Evolutionary conservation across 2,888 invertebrate genomes (phyloP), one percentile per base, ranked within the genome.

Genomic region (Drosophila monieri): DNA sequence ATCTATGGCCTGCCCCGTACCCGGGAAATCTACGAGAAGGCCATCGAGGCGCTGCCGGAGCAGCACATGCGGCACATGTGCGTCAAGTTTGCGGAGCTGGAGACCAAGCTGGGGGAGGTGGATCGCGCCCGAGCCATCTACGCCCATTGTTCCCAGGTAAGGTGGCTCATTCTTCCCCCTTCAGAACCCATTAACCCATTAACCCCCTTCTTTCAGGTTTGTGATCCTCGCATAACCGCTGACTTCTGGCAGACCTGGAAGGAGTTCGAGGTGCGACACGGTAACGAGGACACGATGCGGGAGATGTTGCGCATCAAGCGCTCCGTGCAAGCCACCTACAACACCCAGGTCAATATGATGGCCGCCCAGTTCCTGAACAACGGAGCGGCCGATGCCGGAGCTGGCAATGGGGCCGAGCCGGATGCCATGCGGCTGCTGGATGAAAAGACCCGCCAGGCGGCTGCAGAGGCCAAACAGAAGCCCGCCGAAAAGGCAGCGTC

Each of bases 181-280:
- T 15, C 3, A 1, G 9, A 35, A 6, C 9, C 1, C 2, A 6
- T 0, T 6, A 9, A 6, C 37, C 6, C 3, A 3, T 3, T 3
- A 8, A n/a, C n/a, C 35, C 35, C 2, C 6, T 6, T 14, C 1
- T n/a, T 12, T 12, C 5, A 89, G 89, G 90, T 90, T 1, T 99
- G 99, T 92, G 99, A 99, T 93, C 99, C 99, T 1, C 94, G 99
- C 90, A 98, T 98, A 8, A 97, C 98, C 4, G 94, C 95, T 0
- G 96, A 97, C 60, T 99, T 99, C 92, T 99, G 99, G 99, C 97
- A 97, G 89, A 97, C 97, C 1, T 99, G 99, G 99, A 98, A 99
- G 91, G 98, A 99, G 88, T 99, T 99, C 93, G 99, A 99, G 93
- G 97, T 99, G 15, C 94, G 97, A 49, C 99, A 99, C 92, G 99